Conservation (phyloP, 2,113 vertebrate genomes). For the Aldabrachelys gigantea region DNA sequence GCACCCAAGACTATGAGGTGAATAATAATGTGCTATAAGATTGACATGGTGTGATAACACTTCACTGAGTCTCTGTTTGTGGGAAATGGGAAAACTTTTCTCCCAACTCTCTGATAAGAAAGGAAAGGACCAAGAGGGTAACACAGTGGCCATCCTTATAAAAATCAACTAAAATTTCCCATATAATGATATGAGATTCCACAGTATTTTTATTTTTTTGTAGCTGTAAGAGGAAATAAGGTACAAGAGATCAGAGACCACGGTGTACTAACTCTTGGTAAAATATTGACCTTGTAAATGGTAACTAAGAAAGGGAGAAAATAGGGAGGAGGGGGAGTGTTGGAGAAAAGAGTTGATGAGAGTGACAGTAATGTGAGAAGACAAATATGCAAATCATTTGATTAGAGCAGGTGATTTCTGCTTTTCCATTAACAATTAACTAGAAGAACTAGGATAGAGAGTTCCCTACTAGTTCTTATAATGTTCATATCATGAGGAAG, state of each 20-base stretch:
- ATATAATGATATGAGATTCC: neutral
- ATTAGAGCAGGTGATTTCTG: neutral
- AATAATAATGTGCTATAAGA: neutral
- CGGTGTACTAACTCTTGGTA: neutral
- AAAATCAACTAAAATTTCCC: neutral
- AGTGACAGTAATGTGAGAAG: neutral
- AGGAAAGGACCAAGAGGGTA: neutral
- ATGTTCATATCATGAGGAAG: neutral
- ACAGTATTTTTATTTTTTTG: neutral
- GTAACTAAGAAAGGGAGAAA: neutral
- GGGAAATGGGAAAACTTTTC: neutral
- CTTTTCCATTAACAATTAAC: neutral
- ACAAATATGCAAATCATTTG: neutral
- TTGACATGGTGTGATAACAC: neutral
- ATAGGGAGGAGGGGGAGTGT: neutral
- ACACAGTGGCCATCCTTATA: neutral
- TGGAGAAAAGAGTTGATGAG: neutral
- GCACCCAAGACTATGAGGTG: neutral
- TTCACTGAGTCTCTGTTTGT: fast-evolving
- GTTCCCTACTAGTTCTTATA: neutral
- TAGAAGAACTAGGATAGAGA: neutral
- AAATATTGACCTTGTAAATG: neutral
- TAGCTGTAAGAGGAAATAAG: neutral
- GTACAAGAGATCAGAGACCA: neutral
- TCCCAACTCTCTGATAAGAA: neutral